Base-by-base conservation (phyloP, 2,797 vertebrate genomes). In the Podarcis siculus region DNA sequence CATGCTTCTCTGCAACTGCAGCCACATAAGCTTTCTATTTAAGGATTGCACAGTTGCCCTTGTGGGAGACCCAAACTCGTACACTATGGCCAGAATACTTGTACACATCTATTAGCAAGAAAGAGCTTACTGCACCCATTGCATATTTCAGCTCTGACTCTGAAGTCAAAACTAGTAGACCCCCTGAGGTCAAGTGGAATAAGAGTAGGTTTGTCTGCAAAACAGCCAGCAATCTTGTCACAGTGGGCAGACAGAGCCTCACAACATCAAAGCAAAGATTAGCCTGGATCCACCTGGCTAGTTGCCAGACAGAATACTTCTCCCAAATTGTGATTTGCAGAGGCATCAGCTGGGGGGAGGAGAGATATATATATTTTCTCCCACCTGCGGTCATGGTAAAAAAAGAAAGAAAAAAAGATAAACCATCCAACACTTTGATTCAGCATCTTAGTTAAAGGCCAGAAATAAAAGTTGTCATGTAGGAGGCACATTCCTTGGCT, bases 61-160 rank as follows among this genome's bases (percentile, higher is more conserved):
- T 87, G 80, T 77, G 86, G 72, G 80, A 82, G 78, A 87, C 39
- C 27, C 15, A 82, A 67, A 82, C 39, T 35, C 77, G 30, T 49
- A 8, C 1, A 21, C 23, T 37, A 58, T 71, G 42, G 45, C 4
- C 32, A 79, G 32, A 71, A 71, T 79, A 86, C 5, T 21, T 69
- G 35, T 19, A 37, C 58, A 42, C 27, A 77, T 69, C n/a, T 27
- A 86, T 69, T 32, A 30, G 25, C 42, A 79, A 76, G 37, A 25
- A 8, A 87, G 15, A 82, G 12, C 9, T 42, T 75, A 75, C 30
- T 87, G 58, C 15, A 66, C 21, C 39, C 79, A 37, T 49, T 3
- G 61, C 80, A 82, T 82, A 67, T 82, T 87, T 82, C 42, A 77
- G 72, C 72, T 77, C 86, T 87, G 80, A 82, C 17, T 66, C 45